These are phyloP conservation scores for Chrysogorgia sp. DNA, from an alignment of 92 coral and sea anemone species.

Conservation along the genomic window DNA sequence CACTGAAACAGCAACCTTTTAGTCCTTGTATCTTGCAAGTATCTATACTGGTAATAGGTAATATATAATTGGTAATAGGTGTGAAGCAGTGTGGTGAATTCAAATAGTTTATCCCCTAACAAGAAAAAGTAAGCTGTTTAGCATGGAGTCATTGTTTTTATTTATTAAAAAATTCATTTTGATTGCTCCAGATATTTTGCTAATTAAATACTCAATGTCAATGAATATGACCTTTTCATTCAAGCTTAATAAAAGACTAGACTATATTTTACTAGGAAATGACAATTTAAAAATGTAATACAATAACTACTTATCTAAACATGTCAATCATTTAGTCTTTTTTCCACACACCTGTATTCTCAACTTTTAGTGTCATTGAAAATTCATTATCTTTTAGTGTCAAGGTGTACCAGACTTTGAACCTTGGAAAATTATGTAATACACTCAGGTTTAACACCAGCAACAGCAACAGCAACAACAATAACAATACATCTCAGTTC, in stretches of 20 bases:
- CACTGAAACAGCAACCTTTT: constrained; percentile 68
- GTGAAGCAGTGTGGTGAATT: constrained; percentile 87
- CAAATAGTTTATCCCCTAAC: constrained; percentile 77
- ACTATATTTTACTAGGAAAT: not conserved
- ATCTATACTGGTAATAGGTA: constrained; percentile 52
- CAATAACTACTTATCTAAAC: not conserved
- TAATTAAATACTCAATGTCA: no score
- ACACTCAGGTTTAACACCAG: not conserved
- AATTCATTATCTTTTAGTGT: constrained; percentile 72
- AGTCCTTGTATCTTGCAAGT: constrained; percentile 76
- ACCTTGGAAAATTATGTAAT: constrained; percentile 49
- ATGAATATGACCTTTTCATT: no score
- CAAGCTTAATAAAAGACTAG: not conserved
- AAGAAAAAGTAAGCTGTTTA: not conserved
- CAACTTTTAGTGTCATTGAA: constrained; percentile 56
- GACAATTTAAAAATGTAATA: not conserved
- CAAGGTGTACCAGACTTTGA: constrained; percentile 72
- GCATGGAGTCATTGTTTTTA: not conserved
- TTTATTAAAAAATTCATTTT: not conserved
- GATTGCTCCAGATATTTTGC: not conserved
- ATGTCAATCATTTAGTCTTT: not conserved
- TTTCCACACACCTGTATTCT: constrained; percentile 77
- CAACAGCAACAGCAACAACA: not conserved
- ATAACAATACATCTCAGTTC: not conserved
- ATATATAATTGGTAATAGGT: constrained; percentile 79